These are phyloP conservation scores for Columba guinea DNA, from an alignment of 2,797 vertebrate species.

Conservation along the genomic window DNA sequence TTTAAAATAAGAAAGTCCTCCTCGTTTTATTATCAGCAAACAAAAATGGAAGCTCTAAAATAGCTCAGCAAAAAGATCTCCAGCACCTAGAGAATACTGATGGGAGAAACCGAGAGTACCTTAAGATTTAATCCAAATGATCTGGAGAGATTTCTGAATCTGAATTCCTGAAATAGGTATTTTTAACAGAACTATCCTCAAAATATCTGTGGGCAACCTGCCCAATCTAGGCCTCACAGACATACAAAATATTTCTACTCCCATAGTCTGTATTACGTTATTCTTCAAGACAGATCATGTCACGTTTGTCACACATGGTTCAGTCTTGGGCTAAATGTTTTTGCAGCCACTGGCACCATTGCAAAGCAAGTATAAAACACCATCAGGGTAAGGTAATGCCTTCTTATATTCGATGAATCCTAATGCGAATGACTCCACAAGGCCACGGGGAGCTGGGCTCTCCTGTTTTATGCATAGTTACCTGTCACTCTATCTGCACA, in stretches of 20 bases:
- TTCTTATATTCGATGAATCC: background rate
- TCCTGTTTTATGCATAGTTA: background rate
- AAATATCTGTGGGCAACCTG: background rate
- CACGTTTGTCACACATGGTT: background rate
- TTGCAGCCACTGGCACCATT: background rate
- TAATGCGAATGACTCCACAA: background rate
- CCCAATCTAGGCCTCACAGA: background rate
- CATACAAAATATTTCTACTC: background rate
- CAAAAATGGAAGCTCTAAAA: background rate
- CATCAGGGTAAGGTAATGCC: background rate
- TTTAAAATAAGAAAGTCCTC: background rate
- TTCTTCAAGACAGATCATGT: background rate
- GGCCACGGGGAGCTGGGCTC: background rate
- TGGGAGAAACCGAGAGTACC: background rate
- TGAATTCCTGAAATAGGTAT: background rate
- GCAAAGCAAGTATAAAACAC: background rate
- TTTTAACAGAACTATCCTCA: background rate
- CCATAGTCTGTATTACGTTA: background rate
- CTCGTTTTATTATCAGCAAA: background rate
- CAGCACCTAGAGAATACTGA: background rate
- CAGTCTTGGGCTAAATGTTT: background rate
- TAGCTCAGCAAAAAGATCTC: background rate
- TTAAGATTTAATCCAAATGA: background rate
- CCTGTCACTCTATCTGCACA: constrained; percentile 9
- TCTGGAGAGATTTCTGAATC: background rate